phyloP scores from a whole-genome alignment of 1,140 invertebrate genomes.

The Heliconius hermathena region DNA sequence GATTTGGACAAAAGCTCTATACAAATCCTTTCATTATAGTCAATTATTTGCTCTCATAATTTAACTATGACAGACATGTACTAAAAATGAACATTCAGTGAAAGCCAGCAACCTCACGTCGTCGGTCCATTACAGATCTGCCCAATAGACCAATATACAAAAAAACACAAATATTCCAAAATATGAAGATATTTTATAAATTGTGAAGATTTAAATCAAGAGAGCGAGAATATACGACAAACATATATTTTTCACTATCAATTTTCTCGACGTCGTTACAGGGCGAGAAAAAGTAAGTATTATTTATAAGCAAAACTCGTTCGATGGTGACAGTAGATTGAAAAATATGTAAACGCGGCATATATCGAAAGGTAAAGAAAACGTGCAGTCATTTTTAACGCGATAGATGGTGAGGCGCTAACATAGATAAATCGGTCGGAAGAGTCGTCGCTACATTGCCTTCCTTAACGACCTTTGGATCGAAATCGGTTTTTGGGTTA shows the following conservation, averaged over 20 bases:
- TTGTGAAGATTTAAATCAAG: too few species aligned
- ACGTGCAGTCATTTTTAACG: constrained; percentile 73
- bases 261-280: constrained; percentile 21
- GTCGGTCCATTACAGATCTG: too few species aligned
- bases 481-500: constrained; percentile 69
- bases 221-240: not conserved
- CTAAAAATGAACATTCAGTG: too few species aligned
- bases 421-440: constrained; percentile 71
- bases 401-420: constrained; percentile 61
- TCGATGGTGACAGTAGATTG: constrained; percentile 46
- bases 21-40: too few species aligned
- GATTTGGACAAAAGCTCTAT: too few species aligned
- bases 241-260: constrained; percentile 19
- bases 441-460: constrained; percentile 67
- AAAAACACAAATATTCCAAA: too few species aligned
- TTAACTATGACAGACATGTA: too few species aligned
- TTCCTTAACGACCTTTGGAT: constrained; percentile 70
- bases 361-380: constrained; percentile 64
- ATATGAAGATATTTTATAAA: too few species aligned
- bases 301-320: constrained; percentile 27
- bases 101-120: too few species aligned
- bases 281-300: constrained; percentile 27
- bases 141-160: too few species aligned
- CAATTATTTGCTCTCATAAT: too few species aligned
- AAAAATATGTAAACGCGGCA: constrained; percentile 68